Evolutionary conservation across 2,888 invertebrate genomes (phyloP).

Genomic region (Volucella zonaria): DNA sequence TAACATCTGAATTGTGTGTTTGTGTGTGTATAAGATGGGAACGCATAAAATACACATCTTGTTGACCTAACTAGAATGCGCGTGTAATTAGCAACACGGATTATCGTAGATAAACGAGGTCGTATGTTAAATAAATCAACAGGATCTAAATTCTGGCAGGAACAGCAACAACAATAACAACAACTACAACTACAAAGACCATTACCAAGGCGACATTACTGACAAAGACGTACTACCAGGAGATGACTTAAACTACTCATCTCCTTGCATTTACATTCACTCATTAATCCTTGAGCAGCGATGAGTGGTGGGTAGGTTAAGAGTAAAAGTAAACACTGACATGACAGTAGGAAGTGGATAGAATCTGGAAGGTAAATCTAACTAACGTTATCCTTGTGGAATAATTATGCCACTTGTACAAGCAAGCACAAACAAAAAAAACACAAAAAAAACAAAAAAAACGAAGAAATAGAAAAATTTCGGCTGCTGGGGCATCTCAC

Average conservation of each 20-base stretch:
- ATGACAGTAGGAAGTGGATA: too few relatives aligned
- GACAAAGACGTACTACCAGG: background rate
- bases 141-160: conserved; percentile 36
- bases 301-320: conserved; percentile 31
- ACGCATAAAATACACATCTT: conserved; percentile 31
- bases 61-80: conserved; percentile 60
- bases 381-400: conserved; percentile 56
- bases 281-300: conserved; percentile 70
- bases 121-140: conserved; percentile 70
- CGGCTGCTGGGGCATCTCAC: conserved; percentile 22
- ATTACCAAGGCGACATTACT: conserved; percentile 3
- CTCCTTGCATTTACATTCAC: conserved; percentile 67
- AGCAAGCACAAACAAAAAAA: too few relatives aligned
- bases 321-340: too few relatives aligned
- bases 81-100: conserved; percentile 68
- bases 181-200: conserved; percentile 14
- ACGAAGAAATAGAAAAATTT: background rate
- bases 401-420: conserved; percentile 44
- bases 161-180: conserved; percentile 14
- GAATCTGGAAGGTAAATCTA: background rate
- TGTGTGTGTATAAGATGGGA: background rate
- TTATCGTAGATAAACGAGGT: conserved; percentile 67
- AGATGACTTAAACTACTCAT: conserved; percentile 2
- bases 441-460: too few relatives aligned
- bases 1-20: background rate